Evolutionary conservation across 2,888 invertebrate genomes (phyloP), one percentile per base, ranked within the genome.

Genomic region (Oligia fasciuncula): DNA sequence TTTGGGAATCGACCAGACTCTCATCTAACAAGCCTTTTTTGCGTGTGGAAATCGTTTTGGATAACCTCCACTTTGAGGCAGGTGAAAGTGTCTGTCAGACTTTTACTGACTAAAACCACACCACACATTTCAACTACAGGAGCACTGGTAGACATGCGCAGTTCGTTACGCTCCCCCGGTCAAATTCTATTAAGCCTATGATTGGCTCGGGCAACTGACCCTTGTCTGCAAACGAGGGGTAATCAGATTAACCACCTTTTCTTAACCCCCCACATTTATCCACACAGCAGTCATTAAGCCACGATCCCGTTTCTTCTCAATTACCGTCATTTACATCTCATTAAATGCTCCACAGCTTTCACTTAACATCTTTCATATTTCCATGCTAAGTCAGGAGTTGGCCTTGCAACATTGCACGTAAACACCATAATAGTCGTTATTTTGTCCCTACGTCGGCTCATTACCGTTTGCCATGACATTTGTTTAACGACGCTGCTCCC

Each of bases 391-490:
- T 80, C 54, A 77, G 75, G 67, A 63, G 35, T 49, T 68, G 81
- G n/a, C 88, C 80, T 87, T 86, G 84, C 73, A 76, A 66, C 73
- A 67, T 60, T 71, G 80, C 79, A 86, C 65, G 81, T 80, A 79
- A 82, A 82, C 86, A 84, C 68, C 73, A 87, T 79, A 88, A 88
- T 78, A 83, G 78, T 77, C 80, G 79, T 89, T 88, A 81, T 81
- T 85, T 79, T 75, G 79, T 82, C 76, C 79, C 81, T 54, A 71
- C 74, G 78, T 65, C 54, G 83, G 76, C 80, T 88, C 85, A 88
- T 88, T 88, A 88, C 79, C 63, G 79, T 51, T 83, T 76, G 68
- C 81, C 81, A 72, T 83, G 88, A 85, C 88, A 87, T 88, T 88
- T 88, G 75, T 68, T 69, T 89, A 88, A 89, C 85, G 77, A 77